phyloP scores from a whole-genome alignment of 2,797 vertebrate species.

The Centroberyx gerrardi region DNA sequence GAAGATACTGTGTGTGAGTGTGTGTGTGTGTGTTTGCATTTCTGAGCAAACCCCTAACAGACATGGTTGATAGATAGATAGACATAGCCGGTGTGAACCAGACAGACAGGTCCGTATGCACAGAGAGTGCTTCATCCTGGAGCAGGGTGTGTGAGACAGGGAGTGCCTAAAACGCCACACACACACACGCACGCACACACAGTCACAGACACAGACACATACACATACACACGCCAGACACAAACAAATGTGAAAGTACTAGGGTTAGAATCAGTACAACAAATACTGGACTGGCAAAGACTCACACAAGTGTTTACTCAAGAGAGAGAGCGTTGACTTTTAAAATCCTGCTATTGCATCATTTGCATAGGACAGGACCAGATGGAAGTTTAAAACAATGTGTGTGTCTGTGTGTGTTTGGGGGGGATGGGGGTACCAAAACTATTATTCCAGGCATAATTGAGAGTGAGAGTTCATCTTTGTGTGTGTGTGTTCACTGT shows the following conservation, averaged over 20 bases:
- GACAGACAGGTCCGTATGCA: slow-evolving; percentile 72
- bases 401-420: background rate
- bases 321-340: slow-evolving; percentile 13
- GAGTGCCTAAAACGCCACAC: slow-evolving; percentile 63
- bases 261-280: slow-evolving; percentile 51
- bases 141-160: slow-evolving; percentile 66
- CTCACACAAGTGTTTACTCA: slow-evolving; percentile 45
- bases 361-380: slow-evolving; percentile 2
- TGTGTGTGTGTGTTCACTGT: background rate
- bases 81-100: slow-evolving; percentile 53
- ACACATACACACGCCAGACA: background rate
- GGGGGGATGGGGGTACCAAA: background rate
- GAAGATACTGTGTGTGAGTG: slow-evolving; percentile 2
- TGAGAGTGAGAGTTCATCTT: background rate
- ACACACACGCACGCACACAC: slow-evolving; percentile 26
- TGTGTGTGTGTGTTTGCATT: slow-evolving; percentile 7
- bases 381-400: background rate
- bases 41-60: slow-evolving; percentile 32
- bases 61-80: slow-evolving; percentile 34
- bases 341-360: background rate
- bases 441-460: background rate
- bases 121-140: slow-evolving; percentile 51
- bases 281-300: slow-evolving; percentile 45
- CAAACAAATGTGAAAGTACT: slow-evolving; percentile 68
- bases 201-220: slow-evolving; percentile 4